These are phyloP conservation scores for Danio rerio DNA, from an alignment of 2,113 vertebrate genomes.

Conservation along the genomic window GRCz12tu NC_133194.1:17765501-17766000, in stretches of 20 bases:
- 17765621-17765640: too few relatives aligned
- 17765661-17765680: too few relatives aligned
- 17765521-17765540: too few relatives aligned
- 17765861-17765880: background rate
- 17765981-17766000: background rate
- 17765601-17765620: too few relatives aligned
- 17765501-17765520: too few relatives aligned
- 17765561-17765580: too few relatives aligned
- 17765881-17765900: background rate
- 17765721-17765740: too few relatives aligned
- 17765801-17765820: background rate
- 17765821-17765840: background rate
- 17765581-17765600: too few relatives aligned
- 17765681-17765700: too few relatives aligned
- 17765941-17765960: conserved; percentile 1
- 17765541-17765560: too few relatives aligned
- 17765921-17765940: background rate
- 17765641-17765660: too few relatives aligned
- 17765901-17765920: background rate
- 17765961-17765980: background rate
- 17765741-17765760: background rate
- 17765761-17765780: background rate
- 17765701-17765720: too few relatives aligned
- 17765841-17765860: background rate
- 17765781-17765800: background rate